Evolutionary conservation across 2,797 vertebrate species (phyloP), one percentile per base, ranked within the genome.

Genomic region (Anguilla obscura): DNA sequence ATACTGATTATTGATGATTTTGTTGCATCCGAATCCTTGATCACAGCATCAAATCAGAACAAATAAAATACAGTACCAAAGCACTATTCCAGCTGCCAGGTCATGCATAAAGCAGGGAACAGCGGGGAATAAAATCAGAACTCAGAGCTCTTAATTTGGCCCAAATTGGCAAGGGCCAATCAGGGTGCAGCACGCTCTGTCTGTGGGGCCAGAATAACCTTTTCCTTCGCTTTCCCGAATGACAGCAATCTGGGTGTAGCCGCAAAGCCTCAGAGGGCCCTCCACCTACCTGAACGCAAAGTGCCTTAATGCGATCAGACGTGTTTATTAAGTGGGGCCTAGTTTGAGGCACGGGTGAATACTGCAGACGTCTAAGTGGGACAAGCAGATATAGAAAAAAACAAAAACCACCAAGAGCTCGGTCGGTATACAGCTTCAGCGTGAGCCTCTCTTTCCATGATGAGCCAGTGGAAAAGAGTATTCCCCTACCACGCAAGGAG

Each of bases 341-440:
- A 90, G 94, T 96, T 96, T 93, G 90, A 88, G 95, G 95, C 95
- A 89, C 92, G 92, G 92, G 94, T 91, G 94, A 96, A 96, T 95
- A 96, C 95, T 96, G 95, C 94, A 94, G 94, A 94, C 86, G 95
- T 95, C 95, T 96, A 95, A 95, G 94, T 95, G 95, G 95, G 94
- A 94, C 93, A 93, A 92, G 93, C 92, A 92, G 92, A 92, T 94
- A 93, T 93, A 92, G 91, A 80, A 76, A 56, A 58, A 48, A n/a
- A 58, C 10, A 58, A 14, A 58, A 12, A 1, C 12, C 82, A 50
- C 71, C 16, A 40, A 76, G 82, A 88, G 40, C 52, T 10, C 7
- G 18, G n/a, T 50, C 79, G 33, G 66, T 33, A 50, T 12, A 82
- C 40, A 50, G 36, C 79, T 84, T 21, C 80, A 60, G 45, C 82